Conservation (phyloP, 2,113 vertebrate species). For the Turdus rufiventris region DNA sequence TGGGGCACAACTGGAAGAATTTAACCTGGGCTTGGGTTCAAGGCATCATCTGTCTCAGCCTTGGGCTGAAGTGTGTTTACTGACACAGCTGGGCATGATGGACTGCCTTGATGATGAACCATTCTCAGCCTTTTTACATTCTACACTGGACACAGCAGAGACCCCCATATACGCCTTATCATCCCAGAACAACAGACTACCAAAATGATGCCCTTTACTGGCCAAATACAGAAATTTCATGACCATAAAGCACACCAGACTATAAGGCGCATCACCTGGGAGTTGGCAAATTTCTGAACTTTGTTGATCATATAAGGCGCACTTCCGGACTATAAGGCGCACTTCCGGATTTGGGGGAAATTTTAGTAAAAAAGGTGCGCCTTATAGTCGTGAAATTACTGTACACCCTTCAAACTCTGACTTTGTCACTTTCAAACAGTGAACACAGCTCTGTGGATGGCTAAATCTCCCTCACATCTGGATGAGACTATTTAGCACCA, state of each 20-base stretch:
- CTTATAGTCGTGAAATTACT: no score
- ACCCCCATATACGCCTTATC: not conserved
- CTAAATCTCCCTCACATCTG: not conserved
- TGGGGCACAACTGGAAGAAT: not conserved
- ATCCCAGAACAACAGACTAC: not conserved
- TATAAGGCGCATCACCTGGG: no score
- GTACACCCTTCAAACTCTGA: not conserved
- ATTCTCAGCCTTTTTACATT: not conserved
- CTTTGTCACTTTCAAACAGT: not conserved
- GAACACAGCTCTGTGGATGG: not conserved
- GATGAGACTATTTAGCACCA: not conserved
- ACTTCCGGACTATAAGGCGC: no score
- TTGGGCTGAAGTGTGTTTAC: not conserved
- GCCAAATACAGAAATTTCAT: no score
- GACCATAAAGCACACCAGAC: no score
- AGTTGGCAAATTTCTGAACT: no score
- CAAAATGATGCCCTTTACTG: not conserved
- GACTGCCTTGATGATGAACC: not conserved
- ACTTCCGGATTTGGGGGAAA: no score
- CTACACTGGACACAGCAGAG: not conserved
- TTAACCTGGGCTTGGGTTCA: not conserved
- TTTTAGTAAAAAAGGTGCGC: no score
- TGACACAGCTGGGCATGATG: rapidly evolving
- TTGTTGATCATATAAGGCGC: no score
- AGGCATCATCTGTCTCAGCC: not conserved